Evolutionary conservation across 2,888 invertebrate genomes (phyloP), one percentile per base, ranked within the genome.

Genomic region (Acrocyrtus sp.): DNA sequence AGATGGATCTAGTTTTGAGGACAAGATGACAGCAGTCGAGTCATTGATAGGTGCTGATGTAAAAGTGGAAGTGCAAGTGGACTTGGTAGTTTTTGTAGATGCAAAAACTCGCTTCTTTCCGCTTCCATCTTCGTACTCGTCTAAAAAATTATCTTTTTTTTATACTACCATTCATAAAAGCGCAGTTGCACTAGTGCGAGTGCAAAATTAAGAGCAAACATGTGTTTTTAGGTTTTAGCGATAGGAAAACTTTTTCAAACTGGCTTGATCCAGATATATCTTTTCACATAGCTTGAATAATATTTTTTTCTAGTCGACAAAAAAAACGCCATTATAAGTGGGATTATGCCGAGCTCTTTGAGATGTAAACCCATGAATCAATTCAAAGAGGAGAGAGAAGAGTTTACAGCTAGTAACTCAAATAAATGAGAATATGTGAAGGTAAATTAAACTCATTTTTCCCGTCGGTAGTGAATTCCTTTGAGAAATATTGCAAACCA

Each of bases 241-340:
- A 17, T 10, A 12, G 17, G n/a, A n/a, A n/a, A n/a, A n/a, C n/a
- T n/a, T n/a, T 34, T 34, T 8, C n/a, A 45, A 58, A 58, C 58
- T 41, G 27, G 58, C 39, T 45, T 45, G 45, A 58, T 58, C 58
- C 58, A 58, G 58, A 22, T 58, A n/a, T n/a, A n/a, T n/a, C n/a
- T n/a, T n/a, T n/a, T n/a, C n/a, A n/a, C n/a, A n/a, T 34, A 34
- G 34, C 12, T 34, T 5, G 12, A 34, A 34, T 12, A 34, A n/a
- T n/a, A n/a, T n/a, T n/a, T n/a, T 34, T 34, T 34, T 34, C 34
- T 34, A n/a, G n/a, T n/a, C n/a, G 34, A 34, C 34, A 12, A 34
- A 8, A 8, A 34, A 34, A 34, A 34, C 12, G 34, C 12, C n/a
- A n/a, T 8, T 34, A 12, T 34, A 12, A 34, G 34, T 34, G 34